Conservation (phyloP, 1,140 invertebrate species). For the Drosophila tropicalis region DNA sequence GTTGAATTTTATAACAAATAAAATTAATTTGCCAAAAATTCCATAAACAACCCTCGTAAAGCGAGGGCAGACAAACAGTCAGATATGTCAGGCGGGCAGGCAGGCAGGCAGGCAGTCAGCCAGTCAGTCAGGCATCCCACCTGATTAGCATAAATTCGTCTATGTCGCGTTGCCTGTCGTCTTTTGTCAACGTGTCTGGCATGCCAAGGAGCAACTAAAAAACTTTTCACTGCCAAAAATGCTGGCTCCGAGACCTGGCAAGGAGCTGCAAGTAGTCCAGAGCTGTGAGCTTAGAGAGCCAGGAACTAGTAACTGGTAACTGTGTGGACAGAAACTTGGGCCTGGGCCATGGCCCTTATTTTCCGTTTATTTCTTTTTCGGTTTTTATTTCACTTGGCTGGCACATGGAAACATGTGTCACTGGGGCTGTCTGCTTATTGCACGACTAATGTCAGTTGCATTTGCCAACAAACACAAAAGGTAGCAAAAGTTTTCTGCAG, state of each 20-base stretch:
- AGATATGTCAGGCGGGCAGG: neutral
- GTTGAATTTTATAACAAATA: conserved; percentile 48
- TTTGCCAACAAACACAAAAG: conserved; percentile 56
- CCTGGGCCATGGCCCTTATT: conserved; percentile 44
- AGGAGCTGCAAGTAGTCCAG: neutral
- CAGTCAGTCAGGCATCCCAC: conserved; percentile 59
- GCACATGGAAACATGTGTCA: conserved; percentile 76
- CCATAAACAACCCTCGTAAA: conserved; percentile 52
- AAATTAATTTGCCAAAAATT: conserved; percentile 56
- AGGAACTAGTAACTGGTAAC: too few relatives aligned
- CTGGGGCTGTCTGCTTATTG: conserved; percentile 78
- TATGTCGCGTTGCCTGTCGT: conserved; percentile 74
- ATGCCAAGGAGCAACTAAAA: conserved; percentile 61
- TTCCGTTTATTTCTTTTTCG: neutral
- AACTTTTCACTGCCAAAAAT: conserved; percentile 60
- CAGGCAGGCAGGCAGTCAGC: too few relatives aligned
- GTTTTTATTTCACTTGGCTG: conserved; percentile 15
- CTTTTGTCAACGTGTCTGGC: conserved; percentile 80
- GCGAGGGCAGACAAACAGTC: conserved; percentile 16
- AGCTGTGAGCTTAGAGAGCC: too few relatives aligned
- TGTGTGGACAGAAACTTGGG: conserved; percentile 27
- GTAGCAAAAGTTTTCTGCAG: conserved; percentile 69
- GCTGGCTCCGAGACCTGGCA: conserved; percentile 24
- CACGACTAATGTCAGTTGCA: conserved; percentile 80
- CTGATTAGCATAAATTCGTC: conserved; percentile 81